Conservation (phyloP, 2,797 vertebrate genomes). For the Rhodeus uyekii region DNA sequence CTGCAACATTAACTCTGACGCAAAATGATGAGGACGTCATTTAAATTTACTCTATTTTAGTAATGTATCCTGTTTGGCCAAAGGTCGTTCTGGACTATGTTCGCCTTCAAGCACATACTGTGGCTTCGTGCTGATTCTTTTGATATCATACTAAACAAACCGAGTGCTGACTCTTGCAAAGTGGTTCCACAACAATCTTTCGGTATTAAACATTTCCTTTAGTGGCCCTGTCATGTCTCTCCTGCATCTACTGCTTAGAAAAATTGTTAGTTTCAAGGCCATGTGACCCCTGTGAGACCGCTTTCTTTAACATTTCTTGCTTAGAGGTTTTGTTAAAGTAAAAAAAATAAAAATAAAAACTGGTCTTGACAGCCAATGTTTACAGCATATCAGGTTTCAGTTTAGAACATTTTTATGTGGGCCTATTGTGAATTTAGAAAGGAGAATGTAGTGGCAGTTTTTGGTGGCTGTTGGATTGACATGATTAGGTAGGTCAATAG, state of each 20-base stretch:
- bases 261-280: not conserved
- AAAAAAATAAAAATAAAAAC: conserved; percentile 57
- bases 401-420: conserved; percentile 40
- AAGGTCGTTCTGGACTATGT: not conserved
- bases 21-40: not conserved
- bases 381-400: conserved; percentile 1
- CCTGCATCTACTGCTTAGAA: not conserved
- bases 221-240: not conserved
- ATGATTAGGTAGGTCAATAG: conserved; percentile 2
- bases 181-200: not conserved
- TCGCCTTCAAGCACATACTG: not conserved
- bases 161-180: not conserved
- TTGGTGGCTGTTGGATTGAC: not conserved
- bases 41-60: not conserved
- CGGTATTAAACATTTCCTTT: conserved; percentile 5
- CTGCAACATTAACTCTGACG: not conserved
- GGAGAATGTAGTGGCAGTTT: conserved; percentile 1
- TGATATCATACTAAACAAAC: conserved; percentile 8
- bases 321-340: not conserved
- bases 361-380: conserved; percentile 49
- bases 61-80: not conserved
- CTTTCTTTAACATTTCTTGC: too few species aligned
- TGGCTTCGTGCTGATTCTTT: conserved; percentile 1
- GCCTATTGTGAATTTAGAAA: conserved; percentile 57
- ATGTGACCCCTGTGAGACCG: too few species aligned